Evolutionary conservation across 2,113 vertebrate genomes (phyloP), one percentile per base, ranked within the genome.

Genomic region (Peromyscus maniculatus): DNA sequence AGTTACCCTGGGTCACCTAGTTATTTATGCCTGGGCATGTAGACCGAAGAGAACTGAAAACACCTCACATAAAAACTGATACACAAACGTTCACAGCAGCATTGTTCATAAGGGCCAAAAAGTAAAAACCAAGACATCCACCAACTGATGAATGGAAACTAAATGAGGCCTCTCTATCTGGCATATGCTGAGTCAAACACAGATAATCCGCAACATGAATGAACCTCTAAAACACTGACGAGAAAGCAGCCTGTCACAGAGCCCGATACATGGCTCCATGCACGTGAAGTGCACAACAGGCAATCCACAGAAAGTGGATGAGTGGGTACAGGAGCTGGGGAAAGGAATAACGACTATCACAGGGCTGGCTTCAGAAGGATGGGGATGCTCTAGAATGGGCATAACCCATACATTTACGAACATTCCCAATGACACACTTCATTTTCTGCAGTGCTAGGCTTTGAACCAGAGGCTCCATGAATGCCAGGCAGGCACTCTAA

Each of bases 191-290:
- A 64, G 64, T 3, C 3, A 66, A 67, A 3, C 39, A 75, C 46
- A 59, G 28, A 49, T 11, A 39, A 39, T 19, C 17, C 10, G 78
- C 79, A 89, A 75, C 22, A 79, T 74, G 21, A 39, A 39, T 49
- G 3, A 86, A 93, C 62, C 46, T n/a, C 10, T 49, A 49, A 72
- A 90, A 86, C n/a, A 71, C 1, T 71, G n/a, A 86, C 31, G 10
- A 77, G 26, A 93, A 93, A 93, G 52, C 79, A 55, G 22, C 16
- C 80, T 74, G 43, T 62, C 62, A 87, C n/a, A 87, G 80, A 39
- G 7, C 39, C 77, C 67, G 39, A 21, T 13, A 19, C 59, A 31
- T n/a, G 33, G 75, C 22, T 80, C 46, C n/a, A 78, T 39, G 15
- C 59, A 66, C 16, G 55, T 7, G 4, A 43, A 66, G 66, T 49